phyloP scores from a whole-genome alignment of 2,113 vertebrate genomes.

The Pterocles gutturalis region DNA sequence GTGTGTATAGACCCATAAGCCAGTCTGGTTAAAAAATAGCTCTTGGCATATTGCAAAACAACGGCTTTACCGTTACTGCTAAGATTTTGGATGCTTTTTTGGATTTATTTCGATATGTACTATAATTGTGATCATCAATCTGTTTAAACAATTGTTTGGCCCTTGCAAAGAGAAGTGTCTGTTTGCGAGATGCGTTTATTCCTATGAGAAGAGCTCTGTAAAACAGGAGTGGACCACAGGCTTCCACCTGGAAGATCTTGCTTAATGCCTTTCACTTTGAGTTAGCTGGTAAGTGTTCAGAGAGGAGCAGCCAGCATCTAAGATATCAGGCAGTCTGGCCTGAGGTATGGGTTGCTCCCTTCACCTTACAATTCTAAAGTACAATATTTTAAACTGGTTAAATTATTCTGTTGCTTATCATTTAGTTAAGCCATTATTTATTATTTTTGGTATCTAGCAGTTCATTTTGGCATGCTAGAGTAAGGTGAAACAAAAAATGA shows the following conservation, averaged over 20 bases:
- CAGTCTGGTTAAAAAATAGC: not conserved
- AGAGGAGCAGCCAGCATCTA: not conserved
- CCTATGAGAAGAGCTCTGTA: not conserved
- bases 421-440: not conserved
- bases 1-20: not conserved
- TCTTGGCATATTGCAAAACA: not conserved
- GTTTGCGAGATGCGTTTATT: not conserved
- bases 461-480: not conserved
- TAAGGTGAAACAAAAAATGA: not conserved
- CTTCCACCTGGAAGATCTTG: not conserved
- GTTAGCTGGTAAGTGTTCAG: not conserved
- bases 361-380: not conserved
- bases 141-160: not conserved
- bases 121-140: not conserved
- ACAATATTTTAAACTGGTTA: not conserved
- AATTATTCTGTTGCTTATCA: not conserved
- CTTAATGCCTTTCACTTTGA: not conserved
- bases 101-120: not conserved
- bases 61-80: not conserved
- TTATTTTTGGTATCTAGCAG: not conserved
- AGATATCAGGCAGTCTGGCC: not conserved
- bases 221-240: not conserved
- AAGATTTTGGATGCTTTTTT: not conserved
- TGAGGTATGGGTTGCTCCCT: not conserved
- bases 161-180: not conserved